Evolutionary conservation across 2,888 invertebrate species (phyloP), one percentile per base, ranked within the genome.

Genomic region (Lasius fuliginosus): DNA sequence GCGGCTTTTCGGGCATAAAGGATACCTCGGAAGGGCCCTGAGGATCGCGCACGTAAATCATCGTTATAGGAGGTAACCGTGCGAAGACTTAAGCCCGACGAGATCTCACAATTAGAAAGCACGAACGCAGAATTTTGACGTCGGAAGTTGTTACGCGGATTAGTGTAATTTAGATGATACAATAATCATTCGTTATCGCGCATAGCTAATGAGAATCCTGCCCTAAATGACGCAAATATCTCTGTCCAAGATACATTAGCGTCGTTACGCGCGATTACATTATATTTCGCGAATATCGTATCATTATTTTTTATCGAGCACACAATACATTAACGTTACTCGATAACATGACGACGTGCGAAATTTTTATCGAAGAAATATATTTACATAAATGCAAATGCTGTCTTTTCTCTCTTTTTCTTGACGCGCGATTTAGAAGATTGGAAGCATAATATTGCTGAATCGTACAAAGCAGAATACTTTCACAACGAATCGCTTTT

Each of bases 1-100:
- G 87, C 84, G 83, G 90, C 87, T 91, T 90, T 91, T 88, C 85
- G 71, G 68, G 85, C 67, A 90, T 87, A 90, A 91, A 90, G 91
- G 88, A 86, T 88, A 83, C 84, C 85, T 64, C 11, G 67, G 65
- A 82, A 49, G 83, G 82, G 85, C 74, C 68, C 33, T 64, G 83
- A 84, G 87, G 53, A 89, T 87, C 85, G 84, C 83, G 69, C 27
- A 69, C 88, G 88, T 90, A 90, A 90, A 90, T 90, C 90, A 91
- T 91, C 89, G 84, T 91, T 86, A 86, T 84, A 76, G 84, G 58
- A 56, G 82, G 74, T 76, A 76, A 74, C 82, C 74, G 58, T 33
- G 76, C 81, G 42, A 60, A 71, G 83, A 77, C 85, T 84, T 84
- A 90, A 90, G 85, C 91, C 79, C 76, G 60, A 46, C 69, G 82